These are phyloP conservation scores for Acrobasis consociella DNA, from an alignment of 2,888 invertebrate genomes.

Conservation along the genomic window DNA sequence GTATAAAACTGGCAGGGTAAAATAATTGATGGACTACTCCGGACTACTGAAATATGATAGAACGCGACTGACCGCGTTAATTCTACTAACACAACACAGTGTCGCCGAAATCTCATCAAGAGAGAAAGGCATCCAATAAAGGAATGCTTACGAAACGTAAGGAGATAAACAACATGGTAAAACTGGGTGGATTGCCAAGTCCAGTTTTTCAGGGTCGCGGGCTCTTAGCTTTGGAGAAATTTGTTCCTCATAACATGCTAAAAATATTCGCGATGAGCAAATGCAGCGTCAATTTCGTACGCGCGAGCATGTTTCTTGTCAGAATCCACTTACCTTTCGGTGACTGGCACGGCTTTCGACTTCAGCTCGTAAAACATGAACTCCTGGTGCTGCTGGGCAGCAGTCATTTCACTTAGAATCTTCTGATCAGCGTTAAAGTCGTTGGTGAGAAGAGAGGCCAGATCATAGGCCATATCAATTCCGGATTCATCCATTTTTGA, in stretches of 20 bases:
- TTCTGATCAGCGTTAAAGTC: slow-evolving; percentile 79
- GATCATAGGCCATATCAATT: slow-evolving; percentile 85
- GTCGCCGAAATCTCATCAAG: not conserved
- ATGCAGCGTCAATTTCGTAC: slow-evolving; percentile 40
- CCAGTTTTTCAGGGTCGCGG: slow-evolving; percentile 73
- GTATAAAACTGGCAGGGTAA: not conserved
- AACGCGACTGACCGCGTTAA: not conserved
- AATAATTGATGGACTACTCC: not conserved
- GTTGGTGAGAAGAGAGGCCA: slow-evolving; percentile 81
- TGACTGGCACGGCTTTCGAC: slow-evolving; percentile 82
- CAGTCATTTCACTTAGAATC: slow-evolving; percentile 81
- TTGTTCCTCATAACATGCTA: slow-evolving; percentile 74
- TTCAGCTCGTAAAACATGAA: slow-evolving; percentile 85
- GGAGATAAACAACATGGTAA: slow-evolving; percentile 63
- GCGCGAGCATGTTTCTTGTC: slow-evolving; percentile 37
- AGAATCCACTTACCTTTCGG: slow-evolving; percentile 77
- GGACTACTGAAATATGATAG: not conserved
- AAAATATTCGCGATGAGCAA: slow-evolving; percentile 67
- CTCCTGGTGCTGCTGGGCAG: slow-evolving; percentile 81
- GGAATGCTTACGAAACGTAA: slow-evolving; percentile 49
- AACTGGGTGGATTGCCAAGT: slow-evolving; percentile 76
- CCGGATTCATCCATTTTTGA: slow-evolving; percentile 85
- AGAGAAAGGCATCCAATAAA: slow-evolving; percentile 32
- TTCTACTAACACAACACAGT: not conserved
- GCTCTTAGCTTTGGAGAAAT: slow-evolving; percentile 69